Base-by-base conservation (phyloP, 2,888 invertebrate genomes). In the Sminthurinus aureus region DNA sequence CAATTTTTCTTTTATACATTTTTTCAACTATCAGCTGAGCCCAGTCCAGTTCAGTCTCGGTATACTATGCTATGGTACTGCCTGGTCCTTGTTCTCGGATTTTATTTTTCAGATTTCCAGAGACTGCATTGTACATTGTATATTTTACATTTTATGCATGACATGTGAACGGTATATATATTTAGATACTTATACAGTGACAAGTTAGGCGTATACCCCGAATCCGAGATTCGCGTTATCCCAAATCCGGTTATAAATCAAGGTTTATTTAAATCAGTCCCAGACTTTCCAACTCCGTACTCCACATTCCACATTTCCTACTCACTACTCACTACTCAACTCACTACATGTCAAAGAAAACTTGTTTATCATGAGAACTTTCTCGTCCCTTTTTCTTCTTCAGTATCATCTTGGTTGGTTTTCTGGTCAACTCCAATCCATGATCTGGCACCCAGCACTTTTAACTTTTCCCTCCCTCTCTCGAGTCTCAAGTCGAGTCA, bases 201-300 rank as follows among this genome's bases (percentile, higher is more conserved):
- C 1, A 38, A 38, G 38, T 38, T 38, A 38, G 3, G 6, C 1
- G 38, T 38, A 38, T 6, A 38, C 6, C 38, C 38, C 3, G 38
- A 38, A 38, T 38, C 38, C 38, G 38, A 38, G 6, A 38, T 38
- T 4, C 38, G 38, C 1, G 38, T 38, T 38, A 38, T 38, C 38
- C 38, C 38, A 73, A 73, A 73, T 75, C 75, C 75, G 50, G 73
- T 73, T 15, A 75, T 75, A 75, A 75, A 75, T 75, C 75, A 75
- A 51, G 75, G 75, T 50, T 75, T 75, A 75, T 75, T 75, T 75
- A 75, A 75, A 75, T 75, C 15, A 75, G 50, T 71, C 4, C 26
- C 71, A 71, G 71, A 71, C 71, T 24, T 71, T 26, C 71, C 24
- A 38, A 38, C 38, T 38, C 38, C 38, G 26, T 24, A 71, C 22